These are phyloP conservation scores for Myiothlypis coronata DNA, from an alignment of 2,797 vertebrate species.

Conservation along the genomic window DNA sequence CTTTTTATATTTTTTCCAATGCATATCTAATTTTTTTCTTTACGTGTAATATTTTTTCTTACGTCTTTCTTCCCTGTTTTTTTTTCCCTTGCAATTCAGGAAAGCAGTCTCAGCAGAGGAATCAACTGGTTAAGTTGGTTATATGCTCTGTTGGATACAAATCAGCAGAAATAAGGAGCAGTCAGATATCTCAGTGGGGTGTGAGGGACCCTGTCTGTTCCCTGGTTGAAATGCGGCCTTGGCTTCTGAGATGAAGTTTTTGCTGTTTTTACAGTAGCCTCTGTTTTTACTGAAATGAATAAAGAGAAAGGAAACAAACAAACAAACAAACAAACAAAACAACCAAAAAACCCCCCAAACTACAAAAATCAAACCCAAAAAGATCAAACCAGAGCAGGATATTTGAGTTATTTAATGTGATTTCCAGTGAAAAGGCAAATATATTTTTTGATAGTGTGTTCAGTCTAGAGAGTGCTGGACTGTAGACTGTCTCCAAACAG, in stretches of 20 bases:
- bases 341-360: too few species aligned
- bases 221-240: background rate
- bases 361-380: background rate
- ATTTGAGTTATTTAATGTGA: background rate
- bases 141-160: background rate
- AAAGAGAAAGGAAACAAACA: background rate
- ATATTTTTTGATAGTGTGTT: background rate
- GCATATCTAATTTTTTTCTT: background rate
- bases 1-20: background rate
- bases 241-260: background rate
- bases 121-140: background rate
- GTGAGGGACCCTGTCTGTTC: background rate
- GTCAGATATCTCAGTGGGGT: background rate
- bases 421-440: background rate
- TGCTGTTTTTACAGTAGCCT: background rate
- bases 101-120: background rate
- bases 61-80: background rate
- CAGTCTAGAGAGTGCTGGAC: background rate
- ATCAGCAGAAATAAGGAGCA: background rate
- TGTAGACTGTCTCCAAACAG: background rate
- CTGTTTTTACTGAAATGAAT: background rate
- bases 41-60: background rate
- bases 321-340: too few species aligned
- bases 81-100: background rate
- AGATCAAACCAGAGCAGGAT: background rate